phyloP scores from a whole-genome alignment of 2,113 vertebrate species.

The Leptocoma aspasia region DNA sequence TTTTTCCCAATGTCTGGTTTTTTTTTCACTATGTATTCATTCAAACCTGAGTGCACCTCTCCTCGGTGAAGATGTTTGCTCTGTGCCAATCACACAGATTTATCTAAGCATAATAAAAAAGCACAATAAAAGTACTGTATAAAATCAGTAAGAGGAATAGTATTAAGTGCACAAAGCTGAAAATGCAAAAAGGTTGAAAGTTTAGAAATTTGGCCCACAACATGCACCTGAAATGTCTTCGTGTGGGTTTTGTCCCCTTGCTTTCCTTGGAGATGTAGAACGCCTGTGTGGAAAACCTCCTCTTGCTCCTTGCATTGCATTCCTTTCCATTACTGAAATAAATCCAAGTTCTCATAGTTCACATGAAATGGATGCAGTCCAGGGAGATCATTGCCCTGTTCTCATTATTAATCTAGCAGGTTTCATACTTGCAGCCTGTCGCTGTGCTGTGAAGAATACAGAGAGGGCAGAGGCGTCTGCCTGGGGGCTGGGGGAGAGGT shows the following conservation, averaged over 20 bases:
- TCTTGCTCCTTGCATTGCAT: conserved; percentile 37
- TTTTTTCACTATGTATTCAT: background rate
- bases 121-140: background rate
- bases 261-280: background rate
- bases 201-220: background rate
- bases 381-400: conserved; percentile 22
- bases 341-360: conserved; percentile 66
- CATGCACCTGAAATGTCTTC: background rate
- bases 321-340: conserved; percentile 37
- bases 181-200: background rate
- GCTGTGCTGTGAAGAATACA: background rate
- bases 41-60: background rate
- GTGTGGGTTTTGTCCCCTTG: background rate
- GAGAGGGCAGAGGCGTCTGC: background rate
- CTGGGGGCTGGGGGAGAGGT: background rate
- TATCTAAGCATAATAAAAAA: background rate
- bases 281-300: background rate
- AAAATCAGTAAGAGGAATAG: background rate
- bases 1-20: background rate
- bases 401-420: conserved; percentile 24
- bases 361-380: conserved; percentile 58
- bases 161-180: background rate
- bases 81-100: background rate
- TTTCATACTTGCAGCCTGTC: conserved; percentile 2
- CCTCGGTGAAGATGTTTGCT: fast-evolving